Conservation (phyloP, 2,113 vertebrate genomes). For the Xenotilapia leptura region DNA sequence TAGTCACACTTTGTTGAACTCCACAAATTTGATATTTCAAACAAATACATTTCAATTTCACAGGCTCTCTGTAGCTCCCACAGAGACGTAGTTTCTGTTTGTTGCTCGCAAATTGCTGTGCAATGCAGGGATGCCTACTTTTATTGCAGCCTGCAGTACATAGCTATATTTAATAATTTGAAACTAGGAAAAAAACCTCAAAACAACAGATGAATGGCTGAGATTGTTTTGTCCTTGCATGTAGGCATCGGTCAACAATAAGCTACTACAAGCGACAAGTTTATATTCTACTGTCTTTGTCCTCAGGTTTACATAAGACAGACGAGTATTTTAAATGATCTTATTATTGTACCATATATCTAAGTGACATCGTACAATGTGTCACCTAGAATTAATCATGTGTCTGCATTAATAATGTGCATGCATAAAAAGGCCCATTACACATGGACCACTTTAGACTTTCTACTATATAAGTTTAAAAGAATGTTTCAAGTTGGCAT, state of each 20-base stretch:
- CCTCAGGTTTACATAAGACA: neutral
- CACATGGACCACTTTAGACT: neutral
- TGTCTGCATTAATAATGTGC: neutral
- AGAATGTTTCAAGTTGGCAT: neutral
- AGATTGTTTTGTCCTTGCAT: neutral
- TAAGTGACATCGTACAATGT: neutral
- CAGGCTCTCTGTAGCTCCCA: neutral
- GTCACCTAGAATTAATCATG: neutral
- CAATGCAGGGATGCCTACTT: neutral
- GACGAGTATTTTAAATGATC: neutral
- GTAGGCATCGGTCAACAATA: neutral
- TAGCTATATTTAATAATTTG: neutral
- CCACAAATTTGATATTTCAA: slow-evolving; percentile 15
- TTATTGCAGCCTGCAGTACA: neutral
- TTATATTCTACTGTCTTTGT: neutral
- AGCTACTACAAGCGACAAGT: neutral
- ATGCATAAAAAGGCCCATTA: neutral
- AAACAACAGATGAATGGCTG: neutral
- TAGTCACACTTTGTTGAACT: slow-evolving; percentile 30
- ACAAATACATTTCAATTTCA: slow-evolving; percentile 32
- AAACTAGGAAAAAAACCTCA: neutral
- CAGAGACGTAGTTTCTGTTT: slow-evolving; percentile 4
- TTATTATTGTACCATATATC: neutral
- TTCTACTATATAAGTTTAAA: neutral
- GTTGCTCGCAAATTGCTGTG: neutral